Evolutionary conservation across 2,797 vertebrate species (phyloP).

Genomic region (Molothrus aeneus): DNA sequence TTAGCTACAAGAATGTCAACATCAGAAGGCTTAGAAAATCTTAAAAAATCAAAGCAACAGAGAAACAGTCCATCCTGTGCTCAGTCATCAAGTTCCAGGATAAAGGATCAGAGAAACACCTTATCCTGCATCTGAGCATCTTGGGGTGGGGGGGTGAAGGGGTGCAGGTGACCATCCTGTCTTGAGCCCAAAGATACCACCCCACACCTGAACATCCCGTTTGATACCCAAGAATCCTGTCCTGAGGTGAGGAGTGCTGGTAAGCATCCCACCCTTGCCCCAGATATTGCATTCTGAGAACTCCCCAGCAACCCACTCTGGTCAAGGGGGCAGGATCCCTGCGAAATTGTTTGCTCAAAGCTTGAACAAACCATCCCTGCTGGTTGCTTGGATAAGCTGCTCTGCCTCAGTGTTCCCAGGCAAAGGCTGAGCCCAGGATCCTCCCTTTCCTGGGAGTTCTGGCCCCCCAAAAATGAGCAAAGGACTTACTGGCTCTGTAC

Average conservation of each 20-base stretch:
- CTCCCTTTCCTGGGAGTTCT: neutral
- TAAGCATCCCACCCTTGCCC: neutral
- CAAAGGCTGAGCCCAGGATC: neutral
- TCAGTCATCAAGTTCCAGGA: neutral
- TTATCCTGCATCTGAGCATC: neutral
- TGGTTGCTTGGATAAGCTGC: fast-evolving
- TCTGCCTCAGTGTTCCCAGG: fast-evolving
- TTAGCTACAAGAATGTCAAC: too few species aligned
- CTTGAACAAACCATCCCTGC: neutral
- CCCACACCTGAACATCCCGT: neutral
- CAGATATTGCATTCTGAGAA: fast-evolving
- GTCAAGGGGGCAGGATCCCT: neutral
- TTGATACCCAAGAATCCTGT: neutral
- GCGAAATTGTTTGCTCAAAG: fast-evolving
- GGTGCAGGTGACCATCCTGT: neutral
- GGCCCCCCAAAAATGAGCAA: neutral
- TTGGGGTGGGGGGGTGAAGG: fast-evolving
- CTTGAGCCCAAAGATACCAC: neutral
- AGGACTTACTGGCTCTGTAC: conserved; percentile 87
- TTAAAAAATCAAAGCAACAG: too few species aligned
- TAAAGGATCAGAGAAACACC: neutral
- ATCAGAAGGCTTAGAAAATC: too few species aligned
- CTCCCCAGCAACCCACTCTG: fast-evolving
- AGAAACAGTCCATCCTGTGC: neutral
- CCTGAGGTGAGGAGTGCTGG: fast-evolving